Percentiles rank a stretch among this genome's conserved stretches.
Evolutionary conservation across 2,113 vertebrate species (phyloP).

Genomic region (Melospiza melodia): DNA sequence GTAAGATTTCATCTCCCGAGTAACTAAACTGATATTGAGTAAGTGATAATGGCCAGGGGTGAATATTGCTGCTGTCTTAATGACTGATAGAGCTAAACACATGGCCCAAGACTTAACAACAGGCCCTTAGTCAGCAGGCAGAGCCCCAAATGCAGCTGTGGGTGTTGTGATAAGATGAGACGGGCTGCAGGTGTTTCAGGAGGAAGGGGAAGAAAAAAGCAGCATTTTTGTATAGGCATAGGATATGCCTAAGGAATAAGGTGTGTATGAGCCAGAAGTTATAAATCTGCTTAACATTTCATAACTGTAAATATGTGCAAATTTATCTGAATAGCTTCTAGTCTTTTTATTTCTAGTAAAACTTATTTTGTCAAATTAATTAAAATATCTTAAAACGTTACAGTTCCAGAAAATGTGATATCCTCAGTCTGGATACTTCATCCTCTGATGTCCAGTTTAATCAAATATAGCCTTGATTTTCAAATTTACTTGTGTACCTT

Average conservation of each 20-base stretch:
- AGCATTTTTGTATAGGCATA: background rate
- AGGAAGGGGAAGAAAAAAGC: background rate
- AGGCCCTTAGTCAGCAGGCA: background rate
- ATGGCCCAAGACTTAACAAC: background rate
- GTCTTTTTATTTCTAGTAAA: background rate
- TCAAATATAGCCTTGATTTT: background rate
- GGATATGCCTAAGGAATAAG: background rate
- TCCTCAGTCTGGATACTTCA: background rate
- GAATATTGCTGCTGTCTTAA: background rate
- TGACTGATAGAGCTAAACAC: background rate
- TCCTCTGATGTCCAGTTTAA: background rate
- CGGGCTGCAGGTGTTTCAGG: background rate
- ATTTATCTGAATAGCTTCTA: background rate
- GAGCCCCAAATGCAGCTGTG: background rate
- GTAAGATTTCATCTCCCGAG: conserved; percentile 10
- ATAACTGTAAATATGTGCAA: background rate
- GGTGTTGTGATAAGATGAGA: background rate
- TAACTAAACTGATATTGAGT: background rate
- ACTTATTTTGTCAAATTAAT: background rate
- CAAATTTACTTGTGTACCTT: background rate
- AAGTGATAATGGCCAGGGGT: background rate
- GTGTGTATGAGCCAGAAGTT: background rate
- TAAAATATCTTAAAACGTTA: background rate
- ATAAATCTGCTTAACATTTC: background rate
- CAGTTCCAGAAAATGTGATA: background rate